Percentiles rank a stretch among this genome's conserved stretches.
Conservation (phyloP, 2,797 vertebrate species). For the Chiloscyllium punctatum region DNA sequence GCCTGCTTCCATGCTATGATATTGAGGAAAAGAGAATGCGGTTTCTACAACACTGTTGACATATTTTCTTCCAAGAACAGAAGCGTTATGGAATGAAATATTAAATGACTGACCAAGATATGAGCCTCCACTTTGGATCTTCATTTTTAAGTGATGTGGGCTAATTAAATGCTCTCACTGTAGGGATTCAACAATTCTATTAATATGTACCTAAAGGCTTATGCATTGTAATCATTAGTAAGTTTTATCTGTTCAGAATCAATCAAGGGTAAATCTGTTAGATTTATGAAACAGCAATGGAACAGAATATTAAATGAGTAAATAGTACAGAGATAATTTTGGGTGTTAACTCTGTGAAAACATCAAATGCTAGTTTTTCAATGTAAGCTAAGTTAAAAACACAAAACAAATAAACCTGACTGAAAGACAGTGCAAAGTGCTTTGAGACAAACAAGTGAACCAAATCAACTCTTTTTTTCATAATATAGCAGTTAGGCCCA, state of each 20-base stretch:
- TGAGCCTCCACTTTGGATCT: background rate
- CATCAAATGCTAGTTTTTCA: background rate
- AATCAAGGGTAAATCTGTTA: background rate
- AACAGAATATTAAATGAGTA: background rate
- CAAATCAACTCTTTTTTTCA: background rate
- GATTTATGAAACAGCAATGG: too few relatives aligned
- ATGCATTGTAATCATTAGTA: background rate
- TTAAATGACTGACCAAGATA: background rate
- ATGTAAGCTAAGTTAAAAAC: background rate
- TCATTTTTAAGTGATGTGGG: background rate
- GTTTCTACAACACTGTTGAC: background rate
- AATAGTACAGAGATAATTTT: background rate
- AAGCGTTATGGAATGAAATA: background rate
- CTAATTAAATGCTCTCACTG: background rate
- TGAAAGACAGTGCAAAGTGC: background rate
- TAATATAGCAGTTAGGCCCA: conserved; percentile 41
- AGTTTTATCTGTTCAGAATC: background rate
- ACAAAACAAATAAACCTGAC: background rate
- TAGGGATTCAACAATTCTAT: too few relatives aligned
- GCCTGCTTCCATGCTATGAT: too few relatives aligned
- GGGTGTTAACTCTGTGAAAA: background rate
- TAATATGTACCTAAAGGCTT: too few relatives aligned
- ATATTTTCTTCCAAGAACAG: background rate
- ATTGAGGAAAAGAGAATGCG: background rate
- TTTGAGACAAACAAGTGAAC: conserved; percentile 1